These are phyloP conservation scores for Columba livia DNA, from an alignment of 2,113 vertebrate genomes.

Conservation along the genomic window DNA sequence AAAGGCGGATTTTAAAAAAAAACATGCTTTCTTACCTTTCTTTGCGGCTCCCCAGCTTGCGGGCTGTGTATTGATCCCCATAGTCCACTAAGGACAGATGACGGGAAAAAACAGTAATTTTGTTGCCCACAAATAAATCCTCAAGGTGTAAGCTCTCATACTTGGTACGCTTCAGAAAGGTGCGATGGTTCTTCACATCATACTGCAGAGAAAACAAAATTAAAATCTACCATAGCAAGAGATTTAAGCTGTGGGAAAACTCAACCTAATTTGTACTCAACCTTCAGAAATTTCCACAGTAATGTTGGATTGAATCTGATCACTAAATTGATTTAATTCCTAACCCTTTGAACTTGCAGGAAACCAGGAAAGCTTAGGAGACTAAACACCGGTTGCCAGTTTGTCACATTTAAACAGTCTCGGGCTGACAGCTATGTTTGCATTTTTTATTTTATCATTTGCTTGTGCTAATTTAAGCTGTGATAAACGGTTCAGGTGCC, in stretches of 20 bases:
- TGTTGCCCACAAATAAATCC: conserved; percentile 92
- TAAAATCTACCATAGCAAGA: neutral
- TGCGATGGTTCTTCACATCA: conserved; percentile 90
- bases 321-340: neutral
- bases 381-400: neutral
- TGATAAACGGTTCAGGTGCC: neutral
- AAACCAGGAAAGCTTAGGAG: neutral
- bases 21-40: conserved; percentile 81
- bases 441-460: neutral
- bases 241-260: neutral
- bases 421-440: neutral
- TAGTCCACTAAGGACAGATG: conserved; percentile 90
- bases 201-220: conserved; percentile 75
- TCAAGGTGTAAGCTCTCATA: conserved; percentile 84
- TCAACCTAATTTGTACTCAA: neutral
- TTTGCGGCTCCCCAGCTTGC: conserved; percentile 88
- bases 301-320: neutral
- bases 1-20: neutral
- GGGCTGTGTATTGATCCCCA: conserved; percentile 90
- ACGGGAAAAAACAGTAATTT: conserved; percentile 88
- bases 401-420: neutral
- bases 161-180: conserved; percentile 86
- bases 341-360: neutral
- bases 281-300: neutral
- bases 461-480: neutral